These are phyloP conservation scores for Phyllostomus hastatus DNA, from an alignment of 2,113 vertebrate species.

Conservation along the genomic window DNA sequence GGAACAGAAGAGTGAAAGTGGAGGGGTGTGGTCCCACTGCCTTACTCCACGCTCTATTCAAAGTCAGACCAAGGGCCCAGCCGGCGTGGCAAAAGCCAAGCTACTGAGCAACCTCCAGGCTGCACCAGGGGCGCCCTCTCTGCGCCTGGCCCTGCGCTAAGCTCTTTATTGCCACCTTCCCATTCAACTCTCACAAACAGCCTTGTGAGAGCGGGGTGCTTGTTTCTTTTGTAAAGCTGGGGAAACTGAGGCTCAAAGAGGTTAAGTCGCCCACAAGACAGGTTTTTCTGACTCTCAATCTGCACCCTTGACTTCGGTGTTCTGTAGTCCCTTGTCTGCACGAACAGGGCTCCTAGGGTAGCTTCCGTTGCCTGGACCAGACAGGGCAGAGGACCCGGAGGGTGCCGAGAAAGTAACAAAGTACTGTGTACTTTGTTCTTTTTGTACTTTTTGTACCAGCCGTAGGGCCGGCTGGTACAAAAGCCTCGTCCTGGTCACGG, in stretches of 20 bases:
- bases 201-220: neutral
- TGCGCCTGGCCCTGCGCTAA: neutral
- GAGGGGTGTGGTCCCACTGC: fast-evolving
- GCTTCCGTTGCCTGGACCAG: neutral
- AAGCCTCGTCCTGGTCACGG: neutral
- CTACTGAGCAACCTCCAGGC: neutral
- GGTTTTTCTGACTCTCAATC: neutral
- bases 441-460: too few species aligned
- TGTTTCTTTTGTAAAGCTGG: neutral
- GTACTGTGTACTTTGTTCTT: too few species aligned
- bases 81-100: neutral
- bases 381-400: neutral
- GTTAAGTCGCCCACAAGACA: too few species aligned
- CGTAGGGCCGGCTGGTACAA: fast-evolving
- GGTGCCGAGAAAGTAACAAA: neutral
- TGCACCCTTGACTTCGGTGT: neutral
- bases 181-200: neutral
- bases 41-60: neutral
- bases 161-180: neutral
- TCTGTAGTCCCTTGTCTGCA: neutral
- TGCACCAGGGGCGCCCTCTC: neutral
- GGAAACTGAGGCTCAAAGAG: neutral
- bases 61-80: neutral
- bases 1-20: too few species aligned
- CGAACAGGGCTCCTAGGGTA: neutral